Evolutionary conservation across 2,113 vertebrate species (phyloP).

Genomic region (Pristiophorus japonicus): DNA sequence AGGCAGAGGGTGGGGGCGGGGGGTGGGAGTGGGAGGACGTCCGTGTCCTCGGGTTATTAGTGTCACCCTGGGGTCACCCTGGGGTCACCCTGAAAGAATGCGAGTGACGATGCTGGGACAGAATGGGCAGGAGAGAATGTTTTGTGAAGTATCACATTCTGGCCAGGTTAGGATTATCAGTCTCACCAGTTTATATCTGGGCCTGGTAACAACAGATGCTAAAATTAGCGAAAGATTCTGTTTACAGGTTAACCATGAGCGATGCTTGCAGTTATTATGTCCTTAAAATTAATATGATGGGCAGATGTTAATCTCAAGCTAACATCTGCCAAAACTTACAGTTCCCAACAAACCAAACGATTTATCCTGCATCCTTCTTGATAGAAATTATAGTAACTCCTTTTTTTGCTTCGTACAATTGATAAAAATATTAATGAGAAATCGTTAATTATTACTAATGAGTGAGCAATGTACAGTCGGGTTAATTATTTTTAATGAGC

Average conservation of each 20-base stretch:
- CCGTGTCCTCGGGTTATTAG: background rate
- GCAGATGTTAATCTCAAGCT: slow-evolving; percentile 12
- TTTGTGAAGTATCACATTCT: background rate
- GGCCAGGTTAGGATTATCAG: background rate
- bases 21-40: too few relatives aligned
- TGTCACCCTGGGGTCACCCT: background rate
- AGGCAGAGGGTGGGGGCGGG: background rate
- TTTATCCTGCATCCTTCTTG: background rate
- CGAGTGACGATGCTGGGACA: background rate
- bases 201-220: background rate
- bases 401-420: background rate
- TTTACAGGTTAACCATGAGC: background rate
- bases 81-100: too few relatives aligned
- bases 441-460: background rate
- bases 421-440: too few relatives aligned
- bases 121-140: background rate
- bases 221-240: background rate
- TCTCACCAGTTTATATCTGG: background rate
- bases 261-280: background rate
- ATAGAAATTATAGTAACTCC: background rate
- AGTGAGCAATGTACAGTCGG: too few relatives aligned
- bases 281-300: background rate
- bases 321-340: background rate
- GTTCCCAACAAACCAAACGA: background rate
- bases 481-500: background rate